phyloP scores from a whole-genome alignment of 92 coral and sea anemone species.

The Porites divaricata region DNA sequence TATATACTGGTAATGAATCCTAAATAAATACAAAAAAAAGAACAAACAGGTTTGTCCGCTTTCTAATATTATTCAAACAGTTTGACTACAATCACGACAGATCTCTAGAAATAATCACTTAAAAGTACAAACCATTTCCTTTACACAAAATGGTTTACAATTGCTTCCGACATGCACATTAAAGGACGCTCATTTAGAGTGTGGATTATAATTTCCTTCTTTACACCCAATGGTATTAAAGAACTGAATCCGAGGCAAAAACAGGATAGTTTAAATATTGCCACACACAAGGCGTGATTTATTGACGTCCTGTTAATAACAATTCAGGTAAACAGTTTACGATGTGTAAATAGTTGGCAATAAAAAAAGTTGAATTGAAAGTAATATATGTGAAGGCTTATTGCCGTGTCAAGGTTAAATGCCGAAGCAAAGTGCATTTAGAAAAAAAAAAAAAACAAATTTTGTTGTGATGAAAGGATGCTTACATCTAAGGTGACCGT shows the following conservation, averaged over 20 bases:
- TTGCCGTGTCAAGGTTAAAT: background rate
- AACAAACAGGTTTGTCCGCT: background rate
- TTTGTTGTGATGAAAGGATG: background rate
- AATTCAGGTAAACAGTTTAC: background rate
- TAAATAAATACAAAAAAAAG: background rate
- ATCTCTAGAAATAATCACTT: background rate
- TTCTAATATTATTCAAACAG: background rate
- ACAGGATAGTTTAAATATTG: background rate
- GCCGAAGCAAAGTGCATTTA: background rate
- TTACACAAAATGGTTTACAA: too few relatives aligned
- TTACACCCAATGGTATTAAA: too few relatives aligned
- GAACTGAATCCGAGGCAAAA: background rate
- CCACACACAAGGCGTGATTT: background rate
- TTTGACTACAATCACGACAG: background rate
- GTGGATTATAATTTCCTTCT: background rate
- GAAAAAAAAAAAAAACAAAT: too few relatives aligned
- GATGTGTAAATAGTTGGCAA: background rate
- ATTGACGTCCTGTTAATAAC: background rate
- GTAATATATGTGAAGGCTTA: background rate
- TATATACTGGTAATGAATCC: too few relatives aligned
- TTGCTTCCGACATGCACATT: background rate
- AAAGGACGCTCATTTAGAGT: background rate
- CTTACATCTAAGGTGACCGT: background rate
- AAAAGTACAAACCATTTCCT: background rate
- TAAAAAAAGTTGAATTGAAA: background rate